Base-by-base conservation (phyloP, 2,113 vertebrate species). In the Cyanistes caeruleus region DNA sequence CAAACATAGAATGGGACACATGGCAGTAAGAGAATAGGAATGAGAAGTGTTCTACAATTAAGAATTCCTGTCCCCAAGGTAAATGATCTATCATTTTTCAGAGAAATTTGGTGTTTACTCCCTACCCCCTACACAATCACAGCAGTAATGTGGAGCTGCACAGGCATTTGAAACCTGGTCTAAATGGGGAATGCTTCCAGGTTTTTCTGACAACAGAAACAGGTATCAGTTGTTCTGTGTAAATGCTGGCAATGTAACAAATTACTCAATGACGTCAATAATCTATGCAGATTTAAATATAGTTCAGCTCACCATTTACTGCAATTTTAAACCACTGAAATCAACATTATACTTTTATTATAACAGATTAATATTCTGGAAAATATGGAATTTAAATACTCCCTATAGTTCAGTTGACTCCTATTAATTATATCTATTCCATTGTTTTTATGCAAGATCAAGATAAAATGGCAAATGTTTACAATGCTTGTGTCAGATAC, bases 391-490 rank as follows among this genome's bases (percentile, higher is more conserved):
- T 31, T 58, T 2, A 56, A 93, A 76, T 60, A 51, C n/a, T 84
- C 58, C 68, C 62, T 82, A 14, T 24, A 84, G 48, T n/a, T 84
- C 52, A 44, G 55, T 15, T 79, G n/a, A 82, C 60, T 94, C 15
- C 6, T 55, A 69, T 60, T 63, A 88, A 85, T 87, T 74, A 84
- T 78, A 93, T 63, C 22, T 77, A 78, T 84, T 93, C 44, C 56
- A 53, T 35, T 92, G 81, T 76, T 87, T 86, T 51, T n/a, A 75
- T 48, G 65, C 60, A 49, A 81, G 31, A 91, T 88, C 44, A 72
- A 93, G 74, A 88, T 33, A 88, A 91, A 68, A 75, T 13, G 46
- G 80, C 67, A 96, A 79, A 91, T 58, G 73, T 89, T 93, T 87
- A 90, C 83, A 88, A 60, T 68, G 79, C 13, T 23, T 30, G 78